These are phyloP conservation scores for Pyrrhia umbra DNA, from an alignment of 2,888 invertebrate species.

Conservation along the genomic window DNA sequence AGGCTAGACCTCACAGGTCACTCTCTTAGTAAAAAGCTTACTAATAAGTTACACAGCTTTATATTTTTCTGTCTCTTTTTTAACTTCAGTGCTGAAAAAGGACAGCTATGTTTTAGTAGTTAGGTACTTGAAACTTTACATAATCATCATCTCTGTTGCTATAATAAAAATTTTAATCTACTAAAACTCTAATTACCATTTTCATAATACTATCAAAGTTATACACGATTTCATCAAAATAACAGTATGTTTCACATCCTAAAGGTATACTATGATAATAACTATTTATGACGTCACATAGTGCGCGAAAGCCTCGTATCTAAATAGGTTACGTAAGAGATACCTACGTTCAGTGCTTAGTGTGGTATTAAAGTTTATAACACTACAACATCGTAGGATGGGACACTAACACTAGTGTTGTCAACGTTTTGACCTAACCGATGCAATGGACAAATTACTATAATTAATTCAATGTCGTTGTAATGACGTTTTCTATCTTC, in stretches of 20 bases:
- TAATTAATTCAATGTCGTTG: no score
- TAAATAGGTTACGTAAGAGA: constrained; percentile 29
- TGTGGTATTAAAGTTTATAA: constrained; percentile 35
- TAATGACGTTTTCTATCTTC: no score
- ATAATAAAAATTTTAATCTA: constrained; percentile 1
- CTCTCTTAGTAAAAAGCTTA: no score
- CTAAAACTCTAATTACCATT: background rate
- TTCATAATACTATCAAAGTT: background rate
- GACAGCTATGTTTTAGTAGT: no score
- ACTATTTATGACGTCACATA: constrained; percentile 32
- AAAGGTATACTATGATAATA: constrained; percentile 20
- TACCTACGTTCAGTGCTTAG: constrained; percentile 28
- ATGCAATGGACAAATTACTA: no score
- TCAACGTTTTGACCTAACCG: no score
- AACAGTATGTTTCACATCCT: constrained; percentile 4
- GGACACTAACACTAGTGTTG: constrained; percentile 14
- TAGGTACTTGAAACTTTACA: background rate
- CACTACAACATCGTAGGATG: constrained; percentile 1
- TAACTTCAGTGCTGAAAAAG: no score
- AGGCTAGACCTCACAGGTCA: no score
- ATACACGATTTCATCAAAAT: constrained; percentile 1
- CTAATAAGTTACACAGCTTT: no score
- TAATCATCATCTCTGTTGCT: background rate
- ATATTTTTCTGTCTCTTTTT: no score
- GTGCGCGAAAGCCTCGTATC: constrained; percentile 21